A percentile compares a stretch with the other conserved stretches of the same genome.
Conservation (phyloP, 2,797 vertebrate species). For the Moxostoma hubbsi region DNA sequence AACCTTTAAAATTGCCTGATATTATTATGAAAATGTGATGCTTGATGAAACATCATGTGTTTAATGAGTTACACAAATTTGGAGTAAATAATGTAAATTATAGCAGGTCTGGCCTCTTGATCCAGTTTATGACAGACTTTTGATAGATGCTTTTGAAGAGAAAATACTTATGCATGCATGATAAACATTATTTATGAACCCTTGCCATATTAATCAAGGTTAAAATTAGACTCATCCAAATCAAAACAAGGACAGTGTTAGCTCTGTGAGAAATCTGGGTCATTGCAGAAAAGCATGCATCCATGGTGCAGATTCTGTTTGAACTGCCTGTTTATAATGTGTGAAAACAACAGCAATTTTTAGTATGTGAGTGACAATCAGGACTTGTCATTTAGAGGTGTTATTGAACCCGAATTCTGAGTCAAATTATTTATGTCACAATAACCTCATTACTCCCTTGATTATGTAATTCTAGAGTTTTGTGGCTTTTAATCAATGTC, state of each 20-base stretch:
- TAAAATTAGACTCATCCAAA: conserved; percentile 78
- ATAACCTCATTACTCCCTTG: conserved; percentile 12
- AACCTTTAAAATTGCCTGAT: conserved; percentile 21
- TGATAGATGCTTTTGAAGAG: conserved; percentile 36
- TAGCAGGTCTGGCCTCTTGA: background rate
- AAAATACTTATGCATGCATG: conserved; percentile 49
- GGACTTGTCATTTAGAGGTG: conserved; percentile 2
- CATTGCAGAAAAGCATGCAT: conserved; percentile 65
- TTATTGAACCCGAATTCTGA: background rate
- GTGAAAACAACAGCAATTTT: conserved; percentile 35
- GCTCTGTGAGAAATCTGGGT: conserved; percentile 75
- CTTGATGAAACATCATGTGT: conserved; percentile 17
- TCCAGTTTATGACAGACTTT: conserved; percentile 21
- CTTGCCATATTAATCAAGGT: conserved; percentile 67
- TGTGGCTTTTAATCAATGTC: background rate
- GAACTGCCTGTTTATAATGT: conserved; percentile 37
- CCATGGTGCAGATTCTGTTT: conserved; percentile 41
- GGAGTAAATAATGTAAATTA: conserved; percentile 23
- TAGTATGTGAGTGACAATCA: background rate
- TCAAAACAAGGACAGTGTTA: conserved; percentile 78
- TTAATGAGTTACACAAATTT: conserved; percentile 9
- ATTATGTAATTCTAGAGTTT: background rate
- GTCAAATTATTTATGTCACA: conserved; percentile 30
- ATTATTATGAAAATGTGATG: conserved; percentile 9
- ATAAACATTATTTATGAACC: conserved; percentile 75